Percentiles rank a stretch among this genome's conserved stretches.
Evolutionary conservation across 1,140 invertebrate species (phyloP).

Genomic region (Bilobella aurantiaca): DNA sequence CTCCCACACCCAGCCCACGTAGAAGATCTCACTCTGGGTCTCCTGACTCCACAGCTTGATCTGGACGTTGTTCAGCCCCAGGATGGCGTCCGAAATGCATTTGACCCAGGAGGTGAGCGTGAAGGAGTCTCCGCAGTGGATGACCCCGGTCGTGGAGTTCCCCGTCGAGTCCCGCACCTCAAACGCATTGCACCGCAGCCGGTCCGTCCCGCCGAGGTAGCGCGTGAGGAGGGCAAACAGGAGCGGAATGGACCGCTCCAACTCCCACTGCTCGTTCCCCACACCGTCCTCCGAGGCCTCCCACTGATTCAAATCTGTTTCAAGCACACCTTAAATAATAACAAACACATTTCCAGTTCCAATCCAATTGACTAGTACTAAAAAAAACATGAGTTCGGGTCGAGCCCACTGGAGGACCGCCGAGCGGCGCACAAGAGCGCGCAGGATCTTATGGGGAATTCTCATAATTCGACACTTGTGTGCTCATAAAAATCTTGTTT

Average conservation of each 20-base stretch:
- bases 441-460: too few species aligned
- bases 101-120: conserved; percentile 89
- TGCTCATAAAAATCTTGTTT: too few species aligned
- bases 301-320: conserved; percentile 29
- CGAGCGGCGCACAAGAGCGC: too few species aligned
- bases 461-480: too few species aligned
- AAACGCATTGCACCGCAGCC: conserved; percentile 81
- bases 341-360: too few species aligned
- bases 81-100: conserved; percentile 85
- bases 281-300: conserved; percentile 6
- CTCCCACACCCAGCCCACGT: conserved; percentile 95
- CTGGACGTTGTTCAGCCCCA: conserved; percentile 72
- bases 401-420: too few species aligned
- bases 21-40: conserved; percentile 54
- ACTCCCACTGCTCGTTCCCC: conserved; percentile 21
- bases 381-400: too few species aligned
- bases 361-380: too few species aligned
- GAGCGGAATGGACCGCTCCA: conserved; percentile 26
- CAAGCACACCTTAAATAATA: conserved; percentile 31
- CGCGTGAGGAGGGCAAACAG: conserved; percentile 23
- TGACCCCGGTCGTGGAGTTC: conserved; percentile 60
- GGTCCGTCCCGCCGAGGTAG: conserved; percentile 35
- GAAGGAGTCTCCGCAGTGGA: conserved; percentile 79
- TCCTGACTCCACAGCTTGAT: conserved; percentile 59
- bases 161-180: conserved; percentile 87